Base-by-base conservation (phyloP, 2,113 vertebrate genomes). In the Nannospalax galili region DNA sequence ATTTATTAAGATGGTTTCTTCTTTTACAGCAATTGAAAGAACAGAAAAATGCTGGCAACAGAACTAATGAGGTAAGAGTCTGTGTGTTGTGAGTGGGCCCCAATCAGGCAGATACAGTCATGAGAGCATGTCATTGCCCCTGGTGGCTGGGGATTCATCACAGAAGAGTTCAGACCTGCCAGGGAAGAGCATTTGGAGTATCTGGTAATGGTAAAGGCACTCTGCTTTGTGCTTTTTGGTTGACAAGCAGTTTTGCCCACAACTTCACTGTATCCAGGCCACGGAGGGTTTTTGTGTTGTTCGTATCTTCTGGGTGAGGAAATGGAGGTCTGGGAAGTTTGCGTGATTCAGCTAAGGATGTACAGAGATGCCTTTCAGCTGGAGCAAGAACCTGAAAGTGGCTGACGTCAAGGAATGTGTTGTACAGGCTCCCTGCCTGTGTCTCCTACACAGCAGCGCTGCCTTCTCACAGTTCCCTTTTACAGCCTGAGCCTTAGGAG, bases 11-110 rank as follows among this genome's bases (percentile, higher is more conserved):
- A 11, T 22, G 9, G 16, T 65, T 95, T 72, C 45, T 96, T 93
- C 19, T 97, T 0, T 96, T 96, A 35, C 96, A 99, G 99, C 99
- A 99, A 99, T 98, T 99, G 92, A 99, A 99, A 96, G 99, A 99
- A 95, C 99, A 99, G 98, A 99, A 99, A 91, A 99, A 99, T 0
- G 97, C 99, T 1, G 99, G 99, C 48, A 99, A 98, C 98, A 98
- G 99, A 98, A 99, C 99, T 1, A 99, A 99, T 9, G 99, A 99
- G 99, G 99, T 99, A 97, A 98, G 98, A 40, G 65, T 80, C 30
- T 64, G 30, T 48, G 32, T 84, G 20, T n/a, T 58, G 20, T 17
- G 40, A 84, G 16, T 67, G 20, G 74, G n/a, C 78, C 82, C 78
- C 19, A 17, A 37, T 2, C 22, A 12, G 42, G 94, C 42, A 22